These are phyloP conservation scores for Bellardia bayeri DNA, from an alignment of 2,888 invertebrate species.

Conservation along the genomic window DNA sequence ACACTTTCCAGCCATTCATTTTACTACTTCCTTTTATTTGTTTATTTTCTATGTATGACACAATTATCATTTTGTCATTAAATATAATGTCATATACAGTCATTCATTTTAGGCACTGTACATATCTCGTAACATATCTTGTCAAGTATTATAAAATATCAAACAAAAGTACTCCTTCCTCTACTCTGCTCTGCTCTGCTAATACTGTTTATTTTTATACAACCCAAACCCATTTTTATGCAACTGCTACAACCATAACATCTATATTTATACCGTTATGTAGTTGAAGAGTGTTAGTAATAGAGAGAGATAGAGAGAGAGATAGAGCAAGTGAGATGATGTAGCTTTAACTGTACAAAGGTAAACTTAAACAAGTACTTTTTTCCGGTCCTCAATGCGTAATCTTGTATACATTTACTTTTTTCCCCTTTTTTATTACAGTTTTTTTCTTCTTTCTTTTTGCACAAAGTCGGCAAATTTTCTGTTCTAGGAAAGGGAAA, in stretches of 20 bases:
- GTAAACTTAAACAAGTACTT: conserved; percentile 65
- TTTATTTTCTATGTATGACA: not conserved
- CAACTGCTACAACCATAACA: not conserved
- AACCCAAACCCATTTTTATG: not conserved
- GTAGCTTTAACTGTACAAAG: conserved; percentile 49
- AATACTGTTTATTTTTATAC: conserved; percentile 9
- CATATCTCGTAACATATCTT: not conserved
- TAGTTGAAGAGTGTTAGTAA: not conserved
- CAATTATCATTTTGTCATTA: conserved; percentile 44
- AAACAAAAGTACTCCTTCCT: not conserved
- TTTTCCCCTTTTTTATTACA: not conserved
- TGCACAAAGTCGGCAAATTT: conserved; percentile 10
- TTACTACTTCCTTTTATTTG: conserved; percentile 1
- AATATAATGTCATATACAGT: conserved; percentile 10
- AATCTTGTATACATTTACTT: conserved; percentile 52
- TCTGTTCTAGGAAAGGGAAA: not conserved
- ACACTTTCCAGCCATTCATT: not conserved
- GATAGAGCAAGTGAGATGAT: conserved; percentile 24
- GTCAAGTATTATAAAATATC: conserved; percentile 34
- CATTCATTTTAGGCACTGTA: not conserved
- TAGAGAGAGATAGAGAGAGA: not conserved
- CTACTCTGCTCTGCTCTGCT: not conserved
- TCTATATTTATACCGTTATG: conserved; percentile 19
- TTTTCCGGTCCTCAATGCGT: conserved; percentile 71
- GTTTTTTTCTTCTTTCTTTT: not conserved